Base-by-base conservation (phyloP, 2,888 invertebrate genomes). In the Drosophila mayaguana region DNA sequence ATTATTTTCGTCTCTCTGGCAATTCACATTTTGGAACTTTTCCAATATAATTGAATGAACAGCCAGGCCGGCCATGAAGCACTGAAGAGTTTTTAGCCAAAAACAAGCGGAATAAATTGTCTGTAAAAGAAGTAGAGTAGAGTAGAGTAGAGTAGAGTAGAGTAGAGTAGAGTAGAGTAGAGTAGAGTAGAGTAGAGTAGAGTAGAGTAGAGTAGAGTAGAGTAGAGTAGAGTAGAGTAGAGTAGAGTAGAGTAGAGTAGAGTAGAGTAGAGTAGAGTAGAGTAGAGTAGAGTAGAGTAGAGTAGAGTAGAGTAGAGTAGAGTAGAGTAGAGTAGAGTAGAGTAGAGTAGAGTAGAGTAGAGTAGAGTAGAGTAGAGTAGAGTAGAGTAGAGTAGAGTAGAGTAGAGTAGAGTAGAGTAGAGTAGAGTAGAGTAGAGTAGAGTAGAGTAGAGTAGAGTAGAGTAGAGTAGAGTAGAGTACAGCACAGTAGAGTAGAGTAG, bases 1-100 rank as follows among this genome's bases (percentile, higher is more conserved):
- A 53, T 36, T 53, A 16, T 53, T 46, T 16, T 46, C n/a, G 16
- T 46, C 36, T 18, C 20, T 38, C 32, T 38, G 7, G 18, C 36
- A 36, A 45, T 45, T 36, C 56, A 32, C 56, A 43, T 46, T 46
- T 38, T 46, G 57, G 22, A 59, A 46, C 38, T 59, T 59, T 59
- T 46, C 25, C 25, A 46, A 59, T 46, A 38, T 59, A 46, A 59
- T 59, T 46, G 57, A 59, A 59, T 36, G 38, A 38, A 36, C 8
- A 5, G 1, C 22, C 51, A 20, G 34, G 22, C 53, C 36, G 25
- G 53, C 22, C 53, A 20, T n/a, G n/a, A 22, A 22, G 34, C 16
- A 34, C 16, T 51, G 18, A 34, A 34, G 34, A 36, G 36, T 36
- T 36, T 53, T 22, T 22, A 5, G 7, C 28, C 32, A 50, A 28